Base-by-base conservation (phyloP, 2,797 vertebrate genomes). In the Micromesistius poutassou region DNA sequence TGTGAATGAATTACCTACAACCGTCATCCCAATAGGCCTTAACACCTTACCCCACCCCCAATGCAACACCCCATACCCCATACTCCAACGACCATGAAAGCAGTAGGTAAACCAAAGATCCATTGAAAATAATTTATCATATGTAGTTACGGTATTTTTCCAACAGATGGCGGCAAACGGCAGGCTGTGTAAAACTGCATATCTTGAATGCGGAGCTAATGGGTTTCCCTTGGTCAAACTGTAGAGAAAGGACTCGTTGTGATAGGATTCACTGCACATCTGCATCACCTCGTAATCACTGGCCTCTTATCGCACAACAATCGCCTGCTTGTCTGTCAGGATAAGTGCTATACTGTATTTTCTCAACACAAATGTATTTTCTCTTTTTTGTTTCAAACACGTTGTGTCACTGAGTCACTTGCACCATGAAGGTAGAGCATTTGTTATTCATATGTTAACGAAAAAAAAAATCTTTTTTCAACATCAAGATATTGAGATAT, bases 161-260 rank as follows among this genome's bases (percentile, higher is more conserved):
- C 91, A 90, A 14, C 38, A 92, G 91, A 86, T 79, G 4, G 89
- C 40, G 84, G 78, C 78, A 87, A 50, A 89, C 35, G 42, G 28
- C 84, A 22, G 81, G 68, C 62, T 38, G 30, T 62, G 71, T 12
- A 70, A 50, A 70, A 55, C 75, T 74, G 70, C 77, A 68, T 8
- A 71, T 66, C 42, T 78, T 55, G 19, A 87, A 86, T 80, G 85
- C 83, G 89, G 88, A 88, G 86, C 83, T 89, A 83, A 84, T 84
- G 71, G 76, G 74, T 50, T 77, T 72, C 75, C 72, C 72, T 78
- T 66, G 16, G 79, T 75, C 74, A 81, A 78, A 79, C 68, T 28
- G 55, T 74, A 86, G 79, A 91, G 72, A 91, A 87, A 89, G 83
- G 80, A 78, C 77, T 89, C 81, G 86, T 91, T 94, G 90, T 89